Conservation (phyloP, 2,113 vertebrate species). For the Patagioenas fasciata region DNA sequence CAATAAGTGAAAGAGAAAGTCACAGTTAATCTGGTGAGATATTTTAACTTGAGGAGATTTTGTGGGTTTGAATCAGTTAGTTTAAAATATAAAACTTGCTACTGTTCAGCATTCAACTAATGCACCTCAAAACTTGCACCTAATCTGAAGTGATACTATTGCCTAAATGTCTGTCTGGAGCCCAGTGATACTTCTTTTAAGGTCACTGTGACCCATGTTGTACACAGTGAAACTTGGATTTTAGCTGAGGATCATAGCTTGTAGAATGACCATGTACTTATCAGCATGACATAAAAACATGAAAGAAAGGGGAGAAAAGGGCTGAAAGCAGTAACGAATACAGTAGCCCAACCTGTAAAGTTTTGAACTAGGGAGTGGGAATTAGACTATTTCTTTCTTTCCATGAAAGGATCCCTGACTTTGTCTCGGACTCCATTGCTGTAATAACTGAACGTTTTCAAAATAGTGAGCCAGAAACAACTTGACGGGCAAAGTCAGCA, state of each 20-base stretch:
- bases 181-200: background rate
- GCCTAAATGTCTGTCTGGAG: background rate
- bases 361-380: background rate
- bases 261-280: background rate
- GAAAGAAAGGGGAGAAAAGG: background rate
- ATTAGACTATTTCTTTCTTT: background rate
- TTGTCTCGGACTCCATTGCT: background rate
- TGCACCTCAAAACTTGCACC: background rate
- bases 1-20: background rate
- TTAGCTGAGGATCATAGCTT: background rate
- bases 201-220: background rate
- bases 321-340: background rate
- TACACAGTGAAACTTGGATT: background rate
- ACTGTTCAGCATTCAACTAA: background rate
- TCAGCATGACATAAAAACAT: background rate
- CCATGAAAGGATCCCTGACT: background rate
- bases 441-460: background rate
- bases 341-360: background rate
- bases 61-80: background rate
- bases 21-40: background rate
- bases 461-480: background rate
- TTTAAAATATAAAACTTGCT: background rate
- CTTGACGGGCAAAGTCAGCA: background rate
- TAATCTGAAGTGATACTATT: background rate
- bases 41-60: background rate